A percentile compares a stretch with the other conserved stretches of the same genome.
These are phyloP conservation scores for Cotesia vestalis DNA, from an alignment of 1,140 invertebrate genomes.

Conservation along the genomic window DNA sequence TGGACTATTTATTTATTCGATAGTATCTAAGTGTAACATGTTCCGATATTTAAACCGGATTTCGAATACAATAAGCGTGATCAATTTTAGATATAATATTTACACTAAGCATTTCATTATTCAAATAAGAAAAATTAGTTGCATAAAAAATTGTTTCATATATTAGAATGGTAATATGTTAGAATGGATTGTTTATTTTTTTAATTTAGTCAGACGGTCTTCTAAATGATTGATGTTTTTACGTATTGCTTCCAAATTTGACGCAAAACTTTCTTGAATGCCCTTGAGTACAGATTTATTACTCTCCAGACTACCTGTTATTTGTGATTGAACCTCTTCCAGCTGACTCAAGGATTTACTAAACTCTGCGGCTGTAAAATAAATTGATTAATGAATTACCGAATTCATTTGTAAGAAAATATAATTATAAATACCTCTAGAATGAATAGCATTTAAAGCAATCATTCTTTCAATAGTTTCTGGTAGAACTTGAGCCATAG, in stretches of 20 bases:
- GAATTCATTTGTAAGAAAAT: background rate
- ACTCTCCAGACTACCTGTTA: constrained; percentile 75
- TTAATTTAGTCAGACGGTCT: constrained; percentile 72
- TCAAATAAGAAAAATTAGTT: background rate
- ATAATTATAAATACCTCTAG: constrained; percentile 74
- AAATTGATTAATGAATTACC: constrained; percentile 30
- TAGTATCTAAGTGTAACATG: background rate
- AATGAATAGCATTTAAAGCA: constrained; percentile 84
- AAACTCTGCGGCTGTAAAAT: constrained; percentile 81
- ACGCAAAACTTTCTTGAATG: constrained; percentile 81
- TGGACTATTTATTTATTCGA: background rate
- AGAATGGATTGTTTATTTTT: constrained; percentile 31
- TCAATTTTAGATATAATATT: background rate
- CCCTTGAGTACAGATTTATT: constrained; percentile 82
- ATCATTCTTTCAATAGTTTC: constrained; percentile 85
- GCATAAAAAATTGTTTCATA: background rate
- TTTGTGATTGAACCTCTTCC: constrained; percentile 82
- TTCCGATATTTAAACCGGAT: background rate
- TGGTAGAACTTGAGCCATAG: constrained; percentile 78
- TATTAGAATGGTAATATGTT: background rate
- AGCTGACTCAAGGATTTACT: constrained; percentile 83
- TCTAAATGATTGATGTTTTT: constrained; percentile 80
- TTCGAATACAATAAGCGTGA: background rate
- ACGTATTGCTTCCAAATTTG: constrained; percentile 78
- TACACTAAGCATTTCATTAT: background rate